Evolutionary conservation across 2,888 invertebrate species (phyloP).

Genomic region (Cheilosia pagana): DNA sequence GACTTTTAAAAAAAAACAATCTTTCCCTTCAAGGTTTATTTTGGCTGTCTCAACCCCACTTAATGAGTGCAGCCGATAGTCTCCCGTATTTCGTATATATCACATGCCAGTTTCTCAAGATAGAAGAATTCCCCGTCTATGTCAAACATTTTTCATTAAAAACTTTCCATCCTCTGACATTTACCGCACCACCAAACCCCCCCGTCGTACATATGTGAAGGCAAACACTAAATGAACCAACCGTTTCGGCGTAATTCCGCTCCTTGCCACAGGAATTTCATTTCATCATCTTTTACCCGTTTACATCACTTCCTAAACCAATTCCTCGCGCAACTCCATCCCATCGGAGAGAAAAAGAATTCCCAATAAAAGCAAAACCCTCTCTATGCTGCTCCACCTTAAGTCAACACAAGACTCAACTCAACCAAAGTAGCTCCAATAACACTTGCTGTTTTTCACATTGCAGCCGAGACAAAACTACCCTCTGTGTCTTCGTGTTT

Average conservation of each 20-base stretch:
- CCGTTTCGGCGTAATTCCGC: conserved; percentile 20
- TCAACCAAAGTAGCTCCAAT: conserved; percentile 27
- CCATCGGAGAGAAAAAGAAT: neutral
- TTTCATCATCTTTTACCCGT: conserved; percentile 71
- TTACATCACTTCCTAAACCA: conserved; percentile 66
- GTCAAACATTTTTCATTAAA: conserved; percentile 63
- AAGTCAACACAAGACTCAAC: conserved; percentile 55
- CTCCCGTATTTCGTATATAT: neutral
- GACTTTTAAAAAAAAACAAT: no score
- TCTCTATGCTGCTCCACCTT: conserved; percentile 50
- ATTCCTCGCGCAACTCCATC: conserved; percentile 42
- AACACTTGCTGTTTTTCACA: conserved; percentile 64
- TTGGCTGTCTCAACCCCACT: no score
- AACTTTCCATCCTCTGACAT: conserved; percentile 26
- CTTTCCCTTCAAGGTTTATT: no score
- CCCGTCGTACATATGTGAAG: conserved; percentile 8
- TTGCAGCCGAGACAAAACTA: conserved; percentile 34
- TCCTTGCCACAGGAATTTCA: conserved; percentile 64
- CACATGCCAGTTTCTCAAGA: conserved; percentile 42
- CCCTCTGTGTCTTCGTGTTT: conserved; percentile 6
- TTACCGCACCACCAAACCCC: no score
- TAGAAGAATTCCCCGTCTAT: conserved; percentile 21
- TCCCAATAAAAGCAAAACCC: conserved; percentile 1
- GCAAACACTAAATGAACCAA: conserved; percentile 30
- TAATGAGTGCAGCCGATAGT: neutral